Evolutionary conservation across 2,888 invertebrate genomes (phyloP).

Genomic region (Drosophila eohydei): DNA sequence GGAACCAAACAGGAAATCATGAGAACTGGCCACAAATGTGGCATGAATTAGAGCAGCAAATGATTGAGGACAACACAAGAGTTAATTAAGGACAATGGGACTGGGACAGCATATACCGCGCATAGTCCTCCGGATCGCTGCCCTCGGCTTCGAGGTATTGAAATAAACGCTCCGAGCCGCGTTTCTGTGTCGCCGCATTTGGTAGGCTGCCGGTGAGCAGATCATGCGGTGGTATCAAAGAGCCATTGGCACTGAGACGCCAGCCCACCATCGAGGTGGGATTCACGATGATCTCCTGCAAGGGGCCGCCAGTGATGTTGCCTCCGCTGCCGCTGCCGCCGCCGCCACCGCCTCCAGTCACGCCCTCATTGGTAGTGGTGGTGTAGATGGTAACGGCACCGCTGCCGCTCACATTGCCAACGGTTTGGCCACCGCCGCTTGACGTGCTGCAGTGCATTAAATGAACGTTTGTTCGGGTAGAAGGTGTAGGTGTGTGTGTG

Average conservation of each 20-base stretch:
- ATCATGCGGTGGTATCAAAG: constrained; percentile 85
- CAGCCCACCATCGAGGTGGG: constrained; percentile 85
- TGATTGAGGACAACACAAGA: constrained; percentile 1
- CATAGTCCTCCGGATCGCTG: constrained; percentile 87
- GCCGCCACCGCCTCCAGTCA: constrained; percentile 43
- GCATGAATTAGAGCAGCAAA: not conserved
- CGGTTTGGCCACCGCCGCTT: constrained; percentile 84
- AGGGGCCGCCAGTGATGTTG: constrained; percentile 81
- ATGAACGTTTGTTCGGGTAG: not conserved
- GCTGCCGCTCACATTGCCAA: constrained; percentile 78
- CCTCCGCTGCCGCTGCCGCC: constrained; percentile 63
- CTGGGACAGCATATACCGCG: constrained; percentile 79
- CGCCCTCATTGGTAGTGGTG: constrained; percentile 83
- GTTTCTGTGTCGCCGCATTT: constrained; percentile 85
- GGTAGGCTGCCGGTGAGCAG: constrained; percentile 83
- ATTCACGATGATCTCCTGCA: constrained; percentile 85
- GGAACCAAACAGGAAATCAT: not conserved
- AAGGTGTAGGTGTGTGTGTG: constrained; percentile 2
- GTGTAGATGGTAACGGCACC: constrained; percentile 84
- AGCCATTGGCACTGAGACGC: constrained; percentile 84
- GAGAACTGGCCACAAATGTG: constrained; percentile 16
- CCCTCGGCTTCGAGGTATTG: constrained; percentile 92
- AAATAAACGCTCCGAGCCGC: constrained; percentile 89
- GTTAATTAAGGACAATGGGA: constrained; percentile 16
- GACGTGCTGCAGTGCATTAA: constrained; percentile 75